These are phyloP conservation scores for Paramormyrops hopkinsi DNA, from an alignment of 2,797 vertebrate genomes.

Conservation along the genomic window DNA sequence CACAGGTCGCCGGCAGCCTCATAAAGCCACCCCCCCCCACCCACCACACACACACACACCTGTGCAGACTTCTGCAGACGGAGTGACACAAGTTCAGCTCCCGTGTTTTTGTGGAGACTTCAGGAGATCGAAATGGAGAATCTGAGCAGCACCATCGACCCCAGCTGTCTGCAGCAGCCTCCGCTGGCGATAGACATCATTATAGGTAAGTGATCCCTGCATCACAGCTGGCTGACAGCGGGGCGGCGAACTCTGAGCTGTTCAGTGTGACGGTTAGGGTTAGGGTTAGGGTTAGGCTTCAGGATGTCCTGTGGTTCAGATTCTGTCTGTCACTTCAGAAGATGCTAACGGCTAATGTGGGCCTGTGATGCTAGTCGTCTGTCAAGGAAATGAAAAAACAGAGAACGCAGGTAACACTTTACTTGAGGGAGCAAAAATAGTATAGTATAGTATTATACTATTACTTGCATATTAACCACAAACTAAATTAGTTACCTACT, in stretches of 20 bases:
- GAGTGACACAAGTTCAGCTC: background rate
- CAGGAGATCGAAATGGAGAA: conserved; percentile 39
- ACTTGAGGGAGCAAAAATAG: background rate
- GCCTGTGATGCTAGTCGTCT: background rate
- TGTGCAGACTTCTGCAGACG: background rate
- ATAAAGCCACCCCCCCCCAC: background rate
- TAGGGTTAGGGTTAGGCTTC: background rate
- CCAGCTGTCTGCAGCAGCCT: conserved; percentile 58
- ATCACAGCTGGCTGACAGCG: background rate
- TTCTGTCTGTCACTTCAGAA: background rate
- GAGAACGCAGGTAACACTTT: background rate
- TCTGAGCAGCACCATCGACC: conserved; percentile 49
- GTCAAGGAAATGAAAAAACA: background rate
- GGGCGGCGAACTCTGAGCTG: background rate
- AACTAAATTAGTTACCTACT: background rate
- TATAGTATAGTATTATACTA: background rate
- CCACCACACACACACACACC: background rate
- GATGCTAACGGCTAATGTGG: background rate
- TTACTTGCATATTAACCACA: background rate
- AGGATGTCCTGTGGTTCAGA: background rate
- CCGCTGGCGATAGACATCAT: conserved; percentile 66
- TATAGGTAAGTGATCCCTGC: conserved; percentile 54
- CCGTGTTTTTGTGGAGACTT: background rate
- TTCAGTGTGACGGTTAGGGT: background rate
- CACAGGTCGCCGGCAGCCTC: background rate